phyloP scores from a whole-genome alignment of 2,888 invertebrate species.

The Mongoloraphidia duomilia region DNA sequence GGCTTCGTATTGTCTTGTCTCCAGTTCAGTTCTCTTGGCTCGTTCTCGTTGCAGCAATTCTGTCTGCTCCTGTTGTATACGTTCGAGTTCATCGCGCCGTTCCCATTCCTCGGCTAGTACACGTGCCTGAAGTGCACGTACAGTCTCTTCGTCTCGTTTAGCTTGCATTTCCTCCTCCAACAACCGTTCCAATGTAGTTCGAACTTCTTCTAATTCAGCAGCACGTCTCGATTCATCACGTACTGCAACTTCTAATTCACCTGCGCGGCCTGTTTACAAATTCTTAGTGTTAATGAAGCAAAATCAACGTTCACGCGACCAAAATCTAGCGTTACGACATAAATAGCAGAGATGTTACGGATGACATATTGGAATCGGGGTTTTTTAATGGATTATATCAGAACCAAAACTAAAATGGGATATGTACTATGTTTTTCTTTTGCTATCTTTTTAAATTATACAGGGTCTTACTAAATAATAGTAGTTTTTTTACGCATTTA shows the following conservation, averaged over 20 bases:
- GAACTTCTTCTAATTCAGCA: slow-evolving; percentile 56
- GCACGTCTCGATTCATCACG: slow-evolving; percentile 58
- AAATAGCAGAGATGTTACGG: not conserved
- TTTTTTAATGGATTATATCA: too few relatives aligned
- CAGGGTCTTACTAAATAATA: too few relatives aligned
- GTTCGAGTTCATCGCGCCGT: slow-evolving; percentile 63
- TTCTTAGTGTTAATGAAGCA: not conserved
- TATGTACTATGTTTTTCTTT: too few relatives aligned
- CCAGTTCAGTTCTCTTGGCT: slow-evolving; percentile 58
- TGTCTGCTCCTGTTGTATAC: slow-evolving; percentile 63
- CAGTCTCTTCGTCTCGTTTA: slow-evolving; percentile 71
- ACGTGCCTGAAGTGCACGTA: slow-evolving; percentile 50
- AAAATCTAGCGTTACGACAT: not conserved
- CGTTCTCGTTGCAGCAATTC: slow-evolving; percentile 58
- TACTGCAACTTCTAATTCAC: slow-evolving; percentile 51
- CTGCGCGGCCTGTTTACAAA: slow-evolving; percentile 34
- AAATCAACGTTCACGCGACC: not conserved
- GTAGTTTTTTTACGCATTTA: too few relatives aligned
- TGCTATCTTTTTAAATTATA: too few relatives aligned
- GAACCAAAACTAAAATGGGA: too few relatives aligned
- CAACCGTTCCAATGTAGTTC: slow-evolving; percentile 51
- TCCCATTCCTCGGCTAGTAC: slow-evolving; percentile 76
- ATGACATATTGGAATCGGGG: not conserved
- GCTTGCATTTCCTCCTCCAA: slow-evolving; percentile 74
- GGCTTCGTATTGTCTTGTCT: slow-evolving; percentile 56